A percentile compares a stretch with the other conserved stretches of the same genome.
Evolutionary conservation across 2,113 vertebrate species (phyloP).

Genomic region (Noturus placidus): DNA sequence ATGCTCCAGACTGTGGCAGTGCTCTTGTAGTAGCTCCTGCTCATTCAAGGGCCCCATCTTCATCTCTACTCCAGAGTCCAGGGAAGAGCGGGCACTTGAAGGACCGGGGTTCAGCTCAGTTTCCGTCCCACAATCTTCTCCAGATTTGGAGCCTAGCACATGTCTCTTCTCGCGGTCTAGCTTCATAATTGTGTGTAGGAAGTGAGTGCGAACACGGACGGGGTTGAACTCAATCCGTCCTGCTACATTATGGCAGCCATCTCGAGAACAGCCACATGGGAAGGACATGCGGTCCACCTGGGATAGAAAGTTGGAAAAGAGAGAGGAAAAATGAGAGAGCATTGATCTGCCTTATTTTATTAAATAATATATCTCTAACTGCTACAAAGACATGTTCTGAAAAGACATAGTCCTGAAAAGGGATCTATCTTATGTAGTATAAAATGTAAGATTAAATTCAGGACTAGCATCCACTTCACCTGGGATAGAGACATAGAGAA

Average conservation of each 20-base stretch:
- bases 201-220: conserved; percentile 92
- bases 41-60: conserved; percentile 56
- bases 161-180: conserved; percentile 88
- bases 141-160: conserved; percentile 61
- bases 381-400: not conserved
- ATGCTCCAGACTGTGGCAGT: conserved; percentile 73
- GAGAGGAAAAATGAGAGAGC: not conserved
- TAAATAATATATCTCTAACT: not conserved
- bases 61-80: conserved; percentile 63
- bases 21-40: conserved; percentile 66
- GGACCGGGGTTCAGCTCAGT: conserved; percentile 50
- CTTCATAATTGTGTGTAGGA: conserved; percentile 98
- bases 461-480: not conserved
- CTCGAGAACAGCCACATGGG: conserved; percentile 93
- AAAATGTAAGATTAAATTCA: not conserved
- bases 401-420: not conserved
- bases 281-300: conserved; percentile 98
- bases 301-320: not conserved
- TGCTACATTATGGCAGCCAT: conserved; percentile 87
- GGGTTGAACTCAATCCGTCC: conserved; percentile 97
- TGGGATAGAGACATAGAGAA: not conserved
- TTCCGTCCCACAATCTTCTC: conserved; percentile 57
- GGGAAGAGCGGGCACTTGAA: conserved; percentile 58
- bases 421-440: not conserved
- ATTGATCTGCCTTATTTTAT: not conserved